phyloP scores from a whole-genome alignment of 2,797 vertebrate species.

The Adrianichthys oophorus region DNA sequence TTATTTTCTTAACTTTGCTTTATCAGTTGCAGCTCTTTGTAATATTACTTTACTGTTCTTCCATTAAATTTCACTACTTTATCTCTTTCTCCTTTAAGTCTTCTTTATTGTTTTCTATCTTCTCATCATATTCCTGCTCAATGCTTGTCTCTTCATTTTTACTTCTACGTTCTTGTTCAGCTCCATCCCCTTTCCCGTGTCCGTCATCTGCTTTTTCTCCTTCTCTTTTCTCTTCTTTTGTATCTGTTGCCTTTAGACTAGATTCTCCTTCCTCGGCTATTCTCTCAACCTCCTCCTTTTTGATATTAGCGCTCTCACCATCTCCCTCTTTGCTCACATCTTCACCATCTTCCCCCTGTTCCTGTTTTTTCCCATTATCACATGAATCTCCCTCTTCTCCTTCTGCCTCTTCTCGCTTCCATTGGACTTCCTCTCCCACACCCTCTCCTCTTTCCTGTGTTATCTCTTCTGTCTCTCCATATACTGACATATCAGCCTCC shows the following conservation, averaged over 20 bases:
- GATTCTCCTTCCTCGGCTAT: constrained; percentile 21
- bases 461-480: constrained; percentile 10
- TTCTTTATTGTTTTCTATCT: constrained; percentile 5
- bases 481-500: constrained; percentile 29
- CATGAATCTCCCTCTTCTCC: constrained; percentile 34
- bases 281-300: constrained; percentile 47
- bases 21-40: too few relatives aligned
- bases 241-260: constrained; percentile 6
- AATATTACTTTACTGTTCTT: too few relatives aligned
- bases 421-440: constrained; percentile 42
- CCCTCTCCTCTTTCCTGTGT: constrained; percentile 40
- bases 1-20: too few relatives aligned
- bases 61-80: too few relatives aligned
- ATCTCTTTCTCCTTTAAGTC: not conserved
- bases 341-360: constrained; percentile 19
- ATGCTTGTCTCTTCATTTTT: constrained; percentile 11
- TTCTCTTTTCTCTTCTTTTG: constrained; percentile 11
- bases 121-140: constrained; percentile 20
- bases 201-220: constrained; percentile 37
- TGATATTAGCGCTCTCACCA: constrained; percentile 56
- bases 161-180: constrained; percentile 38
- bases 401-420: constrained; percentile 59
- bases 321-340: constrained; percentile 54
- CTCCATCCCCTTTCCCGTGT: constrained; percentile 55
- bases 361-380: constrained; percentile 13